Conservation (phyloP, 2,113 vertebrate species). For the Pipa parva region DNA sequence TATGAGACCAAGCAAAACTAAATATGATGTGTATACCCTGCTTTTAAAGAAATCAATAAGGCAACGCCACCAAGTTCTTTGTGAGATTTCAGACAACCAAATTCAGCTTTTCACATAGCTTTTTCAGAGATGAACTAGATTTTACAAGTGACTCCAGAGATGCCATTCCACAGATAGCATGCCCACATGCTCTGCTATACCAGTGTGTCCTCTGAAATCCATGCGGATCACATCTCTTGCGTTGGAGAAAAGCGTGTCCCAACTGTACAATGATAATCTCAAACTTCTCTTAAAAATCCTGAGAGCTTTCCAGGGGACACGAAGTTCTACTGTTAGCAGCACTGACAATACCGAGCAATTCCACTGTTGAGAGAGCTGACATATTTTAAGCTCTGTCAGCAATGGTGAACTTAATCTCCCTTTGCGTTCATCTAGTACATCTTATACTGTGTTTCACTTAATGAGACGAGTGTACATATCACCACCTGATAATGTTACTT, state of each 20-base stretch:
- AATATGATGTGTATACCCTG: too few species aligned
- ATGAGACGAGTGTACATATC: not conserved
- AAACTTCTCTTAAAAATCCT: conserved; percentile 8
- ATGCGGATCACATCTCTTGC: conserved; percentile 8
- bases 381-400: not conserved
- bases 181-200: conserved; percentile 7
- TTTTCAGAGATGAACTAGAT: conserved; percentile 25
- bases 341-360: not conserved
- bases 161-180: conserved; percentile 27
- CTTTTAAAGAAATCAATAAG: too few species aligned
- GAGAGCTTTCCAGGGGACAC: conserved; percentile 7
- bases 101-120: not conserved
- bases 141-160: conserved; percentile 16
- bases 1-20: too few species aligned
- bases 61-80: too few species aligned
- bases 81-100: too few species aligned
- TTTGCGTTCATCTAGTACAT: not conserved
- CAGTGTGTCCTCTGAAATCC: conserved; percentile 21
- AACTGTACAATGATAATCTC: conserved; percentile 13
- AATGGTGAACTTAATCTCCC: not conserved
- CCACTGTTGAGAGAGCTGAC: not conserved
- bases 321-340: conserved; percentile 15
- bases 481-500: not conserved
- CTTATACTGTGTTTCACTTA: not conserved
- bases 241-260: not conserved